These are phyloP conservation scores for Thryonomys swinderianus DNA, from an alignment of 2,113 vertebrate genomes.

Conservation along the genomic window DNA sequence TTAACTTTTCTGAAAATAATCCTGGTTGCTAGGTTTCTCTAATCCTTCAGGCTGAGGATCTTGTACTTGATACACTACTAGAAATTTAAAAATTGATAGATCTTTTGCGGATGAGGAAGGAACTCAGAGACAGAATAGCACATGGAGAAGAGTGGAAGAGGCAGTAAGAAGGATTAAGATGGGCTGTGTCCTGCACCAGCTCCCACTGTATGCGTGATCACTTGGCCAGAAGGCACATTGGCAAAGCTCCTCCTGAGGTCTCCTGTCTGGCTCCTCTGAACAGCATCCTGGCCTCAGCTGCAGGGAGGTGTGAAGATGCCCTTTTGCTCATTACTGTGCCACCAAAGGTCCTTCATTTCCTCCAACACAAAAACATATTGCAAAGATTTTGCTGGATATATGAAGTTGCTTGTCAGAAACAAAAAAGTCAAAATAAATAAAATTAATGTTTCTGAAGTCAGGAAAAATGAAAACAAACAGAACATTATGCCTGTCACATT, in stretches of 20 bases:
- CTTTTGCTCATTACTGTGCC: not conserved
- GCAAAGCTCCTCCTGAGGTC: too few species aligned
- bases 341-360: not conserved
- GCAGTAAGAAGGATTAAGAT: not conserved
- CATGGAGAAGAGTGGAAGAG: not conserved
- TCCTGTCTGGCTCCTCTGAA: too few species aligned
- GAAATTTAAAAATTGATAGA: not conserved
- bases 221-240: too few species aligned
- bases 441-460: not conserved
- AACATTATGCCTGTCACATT: not conserved
- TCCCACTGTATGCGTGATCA: not conserved
- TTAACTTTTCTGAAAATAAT: not conserved
- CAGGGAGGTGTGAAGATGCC: not conserved
- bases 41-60: not conserved
- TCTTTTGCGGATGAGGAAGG: not conserved
- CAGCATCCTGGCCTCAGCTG: not conserved
- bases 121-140: not conserved
- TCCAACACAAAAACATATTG: not conserved
- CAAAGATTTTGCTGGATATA: not conserved
- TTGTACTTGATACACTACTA: not conserved
- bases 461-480: not conserved
- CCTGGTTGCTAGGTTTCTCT: not conserved
- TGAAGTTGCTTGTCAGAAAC: not conserved
- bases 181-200: not conserved
- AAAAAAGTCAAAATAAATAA: not conserved